phyloP scores from a whole-genome alignment of 1,140 invertebrate genomes.

The Aphis gossypii region DNA sequence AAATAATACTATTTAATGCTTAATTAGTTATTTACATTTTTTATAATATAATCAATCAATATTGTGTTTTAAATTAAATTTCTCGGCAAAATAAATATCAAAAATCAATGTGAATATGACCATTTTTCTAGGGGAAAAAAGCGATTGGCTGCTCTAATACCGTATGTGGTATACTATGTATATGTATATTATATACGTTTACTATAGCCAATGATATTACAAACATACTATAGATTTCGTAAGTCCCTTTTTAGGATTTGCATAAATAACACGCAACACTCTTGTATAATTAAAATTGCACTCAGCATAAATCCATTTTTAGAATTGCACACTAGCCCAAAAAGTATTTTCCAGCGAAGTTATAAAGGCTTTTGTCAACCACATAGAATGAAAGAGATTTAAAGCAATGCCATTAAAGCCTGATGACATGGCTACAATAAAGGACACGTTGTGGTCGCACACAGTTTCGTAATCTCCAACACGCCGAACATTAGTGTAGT shows the following conservation, averaged over 20 bases:
- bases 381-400: conserved; percentile 40
- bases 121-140: neutral
- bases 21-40: neutral
- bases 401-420: conserved; percentile 29
- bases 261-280: conserved; percentile 22
- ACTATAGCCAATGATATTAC: neutral
- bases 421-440: conserved; percentile 3
- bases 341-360: conserved; percentile 25
- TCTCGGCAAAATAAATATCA: neutral
- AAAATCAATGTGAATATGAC: too few species aligned
- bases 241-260: conserved; percentile 37
- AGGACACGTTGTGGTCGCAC: neutral
- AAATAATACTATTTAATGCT: neutral
- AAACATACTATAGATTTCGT: neutral
- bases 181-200: neutral
- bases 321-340: conserved; percentile 5
- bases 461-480: neutral
- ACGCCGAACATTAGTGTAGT: neutral
- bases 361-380: conserved; percentile 38
- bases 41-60: neutral
- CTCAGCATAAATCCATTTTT: conserved; percentile 10
- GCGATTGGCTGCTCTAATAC: neutral
- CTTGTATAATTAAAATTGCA: conserved; percentile 13
- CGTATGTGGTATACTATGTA: neutral
- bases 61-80: neutral